phyloP scores from a whole-genome alignment of 2,888 invertebrate species.

The Hemithea aestivaria region DNA sequence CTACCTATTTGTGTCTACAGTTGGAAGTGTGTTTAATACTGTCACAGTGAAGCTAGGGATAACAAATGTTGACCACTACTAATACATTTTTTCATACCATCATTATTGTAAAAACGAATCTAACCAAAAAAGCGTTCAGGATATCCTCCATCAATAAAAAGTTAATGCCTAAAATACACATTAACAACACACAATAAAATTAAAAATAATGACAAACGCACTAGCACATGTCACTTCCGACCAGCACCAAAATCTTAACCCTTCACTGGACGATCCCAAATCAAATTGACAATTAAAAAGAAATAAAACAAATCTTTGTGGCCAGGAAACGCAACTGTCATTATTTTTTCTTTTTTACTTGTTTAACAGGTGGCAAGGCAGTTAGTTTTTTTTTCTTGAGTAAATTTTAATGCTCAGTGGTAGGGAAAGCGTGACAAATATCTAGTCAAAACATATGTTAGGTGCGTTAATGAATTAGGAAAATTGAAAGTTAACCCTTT shows the following conservation, averaged over 20 bases:
- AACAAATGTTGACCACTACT: too few species aligned
- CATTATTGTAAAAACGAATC: neutral
- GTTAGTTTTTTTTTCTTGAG: constrained; percentile 50
- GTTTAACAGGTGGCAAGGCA: constrained; percentile 57
- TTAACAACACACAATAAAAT: constrained; percentile 50
- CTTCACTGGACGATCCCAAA: constrained; percentile 43
- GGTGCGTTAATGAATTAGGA: constrained; percentile 71
- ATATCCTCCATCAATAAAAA: constrained; percentile 26
- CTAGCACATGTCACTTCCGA: constrained; percentile 76
- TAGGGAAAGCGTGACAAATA: constrained; percentile 75
- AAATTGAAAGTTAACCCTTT: constrained; percentile 73
- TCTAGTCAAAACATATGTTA: constrained; percentile 70
- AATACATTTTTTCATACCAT: too few species aligned
- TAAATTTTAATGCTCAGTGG: constrained; percentile 50
- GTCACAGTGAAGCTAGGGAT: too few species aligned
- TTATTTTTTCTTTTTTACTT: constrained; percentile 31
- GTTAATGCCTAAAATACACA: constrained; percentile 20
- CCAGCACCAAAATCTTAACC: constrained; percentile 58
- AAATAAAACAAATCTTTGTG: constrained; percentile 76
- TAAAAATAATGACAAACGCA: constrained; percentile 65
- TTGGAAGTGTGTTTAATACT: too few species aligned
- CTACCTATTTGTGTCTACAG: too few species aligned
- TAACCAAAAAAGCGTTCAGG: constrained; percentile 15
- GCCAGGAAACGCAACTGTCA: constrained; percentile 71
- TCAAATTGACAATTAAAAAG: constrained; percentile 72